Conservation (phyloP, 2,797 vertebrate genomes). For the Rhyacichthys aspro region DNA sequence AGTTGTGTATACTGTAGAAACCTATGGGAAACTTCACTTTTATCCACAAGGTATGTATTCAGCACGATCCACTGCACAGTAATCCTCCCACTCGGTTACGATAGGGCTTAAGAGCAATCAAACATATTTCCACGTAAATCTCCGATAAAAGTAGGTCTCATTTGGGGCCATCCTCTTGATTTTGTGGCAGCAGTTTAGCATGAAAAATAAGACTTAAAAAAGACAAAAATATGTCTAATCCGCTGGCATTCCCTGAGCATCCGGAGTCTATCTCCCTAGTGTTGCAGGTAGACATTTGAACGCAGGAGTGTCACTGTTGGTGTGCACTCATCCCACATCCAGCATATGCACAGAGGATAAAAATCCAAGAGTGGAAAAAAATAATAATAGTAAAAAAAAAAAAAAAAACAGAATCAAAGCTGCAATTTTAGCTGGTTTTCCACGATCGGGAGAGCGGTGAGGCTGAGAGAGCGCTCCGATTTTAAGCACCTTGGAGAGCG, state of each 20-base stretch:
- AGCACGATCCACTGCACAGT: conserved; percentile 58
- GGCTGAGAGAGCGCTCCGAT: conserved; percentile 63
- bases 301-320: conserved; percentile 61
- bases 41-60: conserved; percentile 64
- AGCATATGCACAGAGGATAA: conserved; percentile 32
- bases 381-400: conserved; percentile 12
- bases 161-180: conserved; percentile 63
- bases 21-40: conserved; percentile 69
- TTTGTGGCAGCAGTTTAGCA: conserved; percentile 1
- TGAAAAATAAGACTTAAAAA: conserved; percentile 12
- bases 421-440: conserved; percentile 3
- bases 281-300: conserved; percentile 63
- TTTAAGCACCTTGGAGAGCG: conserved; percentile 78
- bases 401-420: background rate
- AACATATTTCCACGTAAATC: conserved; percentile 65
- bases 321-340: conserved; percentile 65
- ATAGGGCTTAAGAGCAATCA: conserved; percentile 53
- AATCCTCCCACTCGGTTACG: conserved; percentile 58
- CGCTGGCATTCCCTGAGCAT: conserved; percentile 66
- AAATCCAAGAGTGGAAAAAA: conserved; percentile 55
- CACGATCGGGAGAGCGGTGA: conserved; percentile 12
- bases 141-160: conserved; percentile 63
- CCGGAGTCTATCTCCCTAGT: conserved; percentile 73
- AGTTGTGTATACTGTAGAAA: conserved; percentile 22
- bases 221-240: conserved; percentile 28